phyloP scores from a whole-genome alignment of 2,888 invertebrate genomes.

The Macroteleia sp. region DNA sequence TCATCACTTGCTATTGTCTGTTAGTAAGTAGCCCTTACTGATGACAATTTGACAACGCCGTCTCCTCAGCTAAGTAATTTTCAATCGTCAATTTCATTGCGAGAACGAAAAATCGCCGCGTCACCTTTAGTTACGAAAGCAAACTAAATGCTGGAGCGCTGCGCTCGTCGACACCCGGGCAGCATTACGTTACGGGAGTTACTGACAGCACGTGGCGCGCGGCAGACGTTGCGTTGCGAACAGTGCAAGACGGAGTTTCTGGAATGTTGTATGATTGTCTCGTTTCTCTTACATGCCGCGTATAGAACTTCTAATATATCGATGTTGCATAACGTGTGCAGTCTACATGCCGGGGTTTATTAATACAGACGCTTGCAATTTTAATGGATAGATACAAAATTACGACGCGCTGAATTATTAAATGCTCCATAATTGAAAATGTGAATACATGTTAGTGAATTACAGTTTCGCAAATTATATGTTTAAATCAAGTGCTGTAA shows the following conservation, averaged over 20 bases:
- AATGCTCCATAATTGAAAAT: too few relatives aligned
- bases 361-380: too few relatives aligned
- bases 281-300: background rate
- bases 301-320: constrained; percentile 15
- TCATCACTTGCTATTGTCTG: constrained; percentile 56
- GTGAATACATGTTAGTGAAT: too few relatives aligned
- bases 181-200: constrained; percentile 14
- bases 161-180: background rate
- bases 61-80: background rate
- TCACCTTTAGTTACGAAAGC: background rate
- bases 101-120: constrained; percentile 5
- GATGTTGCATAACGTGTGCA: constrained; percentile 3
- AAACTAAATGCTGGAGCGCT: background rate
- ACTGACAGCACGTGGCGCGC: constrained; percentile 19
- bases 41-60: constrained; percentile 17
- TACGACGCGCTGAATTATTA: too few relatives aligned
- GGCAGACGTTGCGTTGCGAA: constrained; percentile 11
- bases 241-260: constrained; percentile 23
- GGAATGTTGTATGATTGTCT: constrained; percentile 22
- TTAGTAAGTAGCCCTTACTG: constrained; percentile 59
- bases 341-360: too few relatives aligned
- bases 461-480: too few relatives aligned
- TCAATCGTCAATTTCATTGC: background rate
- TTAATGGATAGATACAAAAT: too few relatives aligned
- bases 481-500: too few relatives aligned